Conservation (phyloP, 2,797 vertebrate species). For the Prionace glauca region DNA sequence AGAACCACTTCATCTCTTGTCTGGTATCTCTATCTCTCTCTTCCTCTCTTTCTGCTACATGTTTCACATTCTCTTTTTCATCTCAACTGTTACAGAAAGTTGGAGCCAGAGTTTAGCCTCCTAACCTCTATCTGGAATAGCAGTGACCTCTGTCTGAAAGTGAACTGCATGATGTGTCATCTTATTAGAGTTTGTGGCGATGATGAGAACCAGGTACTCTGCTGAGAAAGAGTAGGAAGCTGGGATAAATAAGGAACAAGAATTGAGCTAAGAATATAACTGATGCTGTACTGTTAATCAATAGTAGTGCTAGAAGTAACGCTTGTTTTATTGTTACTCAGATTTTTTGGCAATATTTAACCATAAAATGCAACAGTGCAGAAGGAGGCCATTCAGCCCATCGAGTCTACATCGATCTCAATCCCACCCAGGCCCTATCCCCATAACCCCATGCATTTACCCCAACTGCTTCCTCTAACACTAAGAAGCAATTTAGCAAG, state of each 20-base stretch:
- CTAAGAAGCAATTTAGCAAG: too few relatives aligned
- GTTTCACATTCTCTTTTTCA: background rate
- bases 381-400: too few relatives aligned
- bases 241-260: background rate
- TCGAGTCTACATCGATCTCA: too few relatives aligned
- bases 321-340: background rate
- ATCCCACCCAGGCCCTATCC: too few relatives aligned
- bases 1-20: background rate
- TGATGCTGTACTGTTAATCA: background rate
- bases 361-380: too few relatives aligned
- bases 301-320: background rate
- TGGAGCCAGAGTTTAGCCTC: background rate
- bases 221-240: background rate
- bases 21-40: background rate
- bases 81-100: background rate
- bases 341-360: background rate
- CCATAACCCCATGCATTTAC: too few relatives aligned
- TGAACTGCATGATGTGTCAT: background rate
- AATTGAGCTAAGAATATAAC: background rate
- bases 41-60: background rate
- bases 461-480: too few relatives aligned
- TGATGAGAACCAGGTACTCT: background rate
- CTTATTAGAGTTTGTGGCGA: background rate
- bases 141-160: background rate
- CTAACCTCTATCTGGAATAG: background rate